A percentile compares a stretch with the other conserved stretches of the same genome.
Conservation (phyloP, 2,797 vertebrate species). For the Argentina silus region DNA sequence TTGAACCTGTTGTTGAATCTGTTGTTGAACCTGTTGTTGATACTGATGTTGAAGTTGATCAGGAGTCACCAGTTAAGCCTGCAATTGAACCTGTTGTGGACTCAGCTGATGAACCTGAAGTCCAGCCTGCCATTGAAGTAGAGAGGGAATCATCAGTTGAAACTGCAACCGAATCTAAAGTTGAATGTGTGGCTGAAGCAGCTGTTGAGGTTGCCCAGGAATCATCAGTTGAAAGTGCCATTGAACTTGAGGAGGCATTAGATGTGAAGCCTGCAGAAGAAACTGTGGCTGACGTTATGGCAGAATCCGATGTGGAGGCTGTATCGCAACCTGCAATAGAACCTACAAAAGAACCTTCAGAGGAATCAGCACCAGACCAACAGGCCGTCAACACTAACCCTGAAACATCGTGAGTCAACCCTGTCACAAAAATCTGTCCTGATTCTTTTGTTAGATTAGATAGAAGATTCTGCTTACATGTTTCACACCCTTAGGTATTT, state of each 20-base stretch:
- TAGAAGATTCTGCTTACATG: neutral
- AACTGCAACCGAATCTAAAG: neutral
- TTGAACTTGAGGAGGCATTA: constrained; percentile 44
- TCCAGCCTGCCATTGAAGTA: neutral
- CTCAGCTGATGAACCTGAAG: neutral
- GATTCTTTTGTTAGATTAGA: neutral
- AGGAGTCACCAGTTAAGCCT: neutral
- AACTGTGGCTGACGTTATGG: constrained; percentile 3
- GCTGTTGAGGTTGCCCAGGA: constrained; percentile 20
- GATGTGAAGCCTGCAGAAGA: constrained; percentile 14
- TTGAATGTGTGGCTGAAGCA: constrained; percentile 1
- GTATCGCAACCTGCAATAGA: neutral
- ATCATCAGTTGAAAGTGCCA: neutral
- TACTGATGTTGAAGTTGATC: neutral
- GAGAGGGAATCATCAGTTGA: neutral
- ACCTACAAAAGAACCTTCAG: neutral
- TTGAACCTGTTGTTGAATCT: neutral
- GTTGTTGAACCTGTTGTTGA: neutral
- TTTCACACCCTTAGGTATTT: neutral
- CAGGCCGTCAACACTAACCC: constrained; percentile 18
- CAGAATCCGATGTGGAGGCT: constrained; percentile 27
- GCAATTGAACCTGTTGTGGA: neutral
- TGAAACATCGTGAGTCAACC: constrained; percentile 40
- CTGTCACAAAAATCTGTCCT: neutral
- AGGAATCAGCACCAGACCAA: constrained; percentile 23